Conservation (phyloP, 1,140 invertebrate species). For the Diorhabda carinulata region DNA sequence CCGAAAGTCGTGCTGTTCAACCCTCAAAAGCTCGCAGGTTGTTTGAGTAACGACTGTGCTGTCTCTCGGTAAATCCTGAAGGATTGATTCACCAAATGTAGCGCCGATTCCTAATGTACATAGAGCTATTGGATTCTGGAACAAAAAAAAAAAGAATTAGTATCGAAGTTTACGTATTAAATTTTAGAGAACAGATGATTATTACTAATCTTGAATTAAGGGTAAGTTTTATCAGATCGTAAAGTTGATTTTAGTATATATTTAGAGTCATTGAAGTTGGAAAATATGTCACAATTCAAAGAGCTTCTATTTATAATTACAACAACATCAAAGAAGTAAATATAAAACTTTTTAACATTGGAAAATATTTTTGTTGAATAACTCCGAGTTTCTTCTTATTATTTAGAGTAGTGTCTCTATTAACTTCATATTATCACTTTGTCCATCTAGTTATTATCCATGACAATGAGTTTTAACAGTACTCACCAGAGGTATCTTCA, state of each 20-base stretch:
- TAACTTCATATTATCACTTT: no score
- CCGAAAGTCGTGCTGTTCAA: conserved; percentile 72
- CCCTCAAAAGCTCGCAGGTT: conserved; percentile 68
- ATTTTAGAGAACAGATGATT: not conserved
- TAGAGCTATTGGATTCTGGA: conserved; percentile 60
- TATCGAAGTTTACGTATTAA: not conserved
- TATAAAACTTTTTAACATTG: not conserved
- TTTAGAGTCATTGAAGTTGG: no score
- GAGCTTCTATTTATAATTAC: not conserved
- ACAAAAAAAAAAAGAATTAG: conserved; percentile 26
- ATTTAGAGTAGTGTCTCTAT: no score
- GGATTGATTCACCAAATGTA: conserved; percentile 74
- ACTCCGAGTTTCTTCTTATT: no score
- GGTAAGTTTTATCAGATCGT: no score
- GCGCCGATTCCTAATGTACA: conserved; percentile 69
- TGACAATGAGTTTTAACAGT: no score
- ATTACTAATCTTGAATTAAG: no score
- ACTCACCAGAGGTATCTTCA: no score
- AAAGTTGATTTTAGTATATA: no score
- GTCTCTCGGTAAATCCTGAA: conserved; percentile 67
- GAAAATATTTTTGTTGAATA: no score
- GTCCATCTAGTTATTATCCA: no score
- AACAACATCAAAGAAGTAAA: conserved; percentile 12
- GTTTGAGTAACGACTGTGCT: conserved; percentile 71
- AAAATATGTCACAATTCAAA: no score